Evolutionary conservation across 30 jellyfish, hydroid and myxozoan species (phyloP), one percentile per base, ranked within the genome.

Genomic region (Calvadosia cruxmelitensis): DNA sequence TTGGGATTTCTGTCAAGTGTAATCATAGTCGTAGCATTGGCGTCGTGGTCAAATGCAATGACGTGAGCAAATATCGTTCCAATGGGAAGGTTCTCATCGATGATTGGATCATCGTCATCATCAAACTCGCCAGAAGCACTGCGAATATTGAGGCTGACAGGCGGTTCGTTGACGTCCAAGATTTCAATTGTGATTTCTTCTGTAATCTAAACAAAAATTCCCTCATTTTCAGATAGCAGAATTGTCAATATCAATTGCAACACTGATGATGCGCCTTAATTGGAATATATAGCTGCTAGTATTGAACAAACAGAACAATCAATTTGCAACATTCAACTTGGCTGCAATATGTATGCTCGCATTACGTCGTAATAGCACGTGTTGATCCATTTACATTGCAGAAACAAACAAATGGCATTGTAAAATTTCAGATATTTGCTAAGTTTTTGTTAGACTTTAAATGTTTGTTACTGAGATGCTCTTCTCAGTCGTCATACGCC

Each of bases 141-240:
- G 0, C 76, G 75, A 5, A 86, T 5, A 12, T 72, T 85, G 30
- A 86, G 70, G 50, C 69, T 68, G 24, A 88, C 69, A 3, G 96
- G 96, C 3, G 94, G 70, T 70, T 86, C 96, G 63, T 86, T 86
- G n/a, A 86, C 82, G 48, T 86, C 82, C 48, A 76, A 72, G n/a
- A 86, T 53, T 0, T 62, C 26, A 2, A 86, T 79, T 20, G 33
- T 62, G 69, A 86, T 73, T 34, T 71, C 79, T 50, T 78, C 78
- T 30, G 71, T 35, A 31, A 70, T 49, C 96, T 86, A 62, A 33
- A 68, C 74, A 7, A 13, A 20, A 67, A 0, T 25, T n/a, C n/a
- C n/a, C n/a, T n/a, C n/a, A n/a, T n/a, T n/a, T n/a, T n/a, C n/a
- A n/a, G n/a, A n/a, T n/a, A n/a, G n/a, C n/a, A n/a, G n/a, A n/a